Conservation (phyloP, 2,797 vertebrate genomes). For the Parauchenoglanis punctatus region DNA sequence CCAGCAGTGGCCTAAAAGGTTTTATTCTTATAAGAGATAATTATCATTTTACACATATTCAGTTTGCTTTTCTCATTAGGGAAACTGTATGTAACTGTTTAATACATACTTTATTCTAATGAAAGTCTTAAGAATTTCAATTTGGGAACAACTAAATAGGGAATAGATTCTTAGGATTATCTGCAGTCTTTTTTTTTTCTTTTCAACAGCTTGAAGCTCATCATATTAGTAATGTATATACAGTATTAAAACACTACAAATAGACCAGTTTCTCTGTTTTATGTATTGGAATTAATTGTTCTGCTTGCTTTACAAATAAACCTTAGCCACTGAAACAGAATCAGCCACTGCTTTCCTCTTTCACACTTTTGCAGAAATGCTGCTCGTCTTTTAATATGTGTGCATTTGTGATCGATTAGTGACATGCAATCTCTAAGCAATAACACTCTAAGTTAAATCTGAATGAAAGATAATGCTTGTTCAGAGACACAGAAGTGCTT, state of each 20-base stretch:
- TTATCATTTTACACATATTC: slow-evolving; percentile 27
- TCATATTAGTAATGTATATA: neutral
- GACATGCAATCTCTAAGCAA: neutral
- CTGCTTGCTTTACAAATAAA: neutral
- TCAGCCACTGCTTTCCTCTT: neutral
- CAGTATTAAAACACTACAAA: neutral
- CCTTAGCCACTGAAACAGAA: neutral
- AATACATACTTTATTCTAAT: slow-evolving; percentile 25
- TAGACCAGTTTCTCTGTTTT: neutral
- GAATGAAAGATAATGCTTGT: neutral
- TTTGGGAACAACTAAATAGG: slow-evolving; percentile 1
- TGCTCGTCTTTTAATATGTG: neutral
- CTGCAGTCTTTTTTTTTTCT: neutral
- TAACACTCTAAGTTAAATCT: neutral
- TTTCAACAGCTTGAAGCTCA: neutral
- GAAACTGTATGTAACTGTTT: slow-evolving; percentile 33
- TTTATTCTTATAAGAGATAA: slow-evolving; percentile 26
- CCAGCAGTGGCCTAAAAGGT: slow-evolving; percentile 29
- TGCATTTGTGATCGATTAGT: neutral
- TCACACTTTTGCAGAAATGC: neutral
- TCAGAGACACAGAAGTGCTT: neutral
- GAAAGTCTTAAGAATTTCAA: slow-evolving; percentile 24
- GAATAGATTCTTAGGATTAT: neutral
- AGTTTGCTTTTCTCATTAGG: slow-evolving; percentile 38
- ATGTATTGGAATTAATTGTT: neutral